These are phyloP conservation scores for Mormyrus proboscirostris DNA, from an alignment of 2,797 vertebrate species.

Conservation along the genomic window DNA sequence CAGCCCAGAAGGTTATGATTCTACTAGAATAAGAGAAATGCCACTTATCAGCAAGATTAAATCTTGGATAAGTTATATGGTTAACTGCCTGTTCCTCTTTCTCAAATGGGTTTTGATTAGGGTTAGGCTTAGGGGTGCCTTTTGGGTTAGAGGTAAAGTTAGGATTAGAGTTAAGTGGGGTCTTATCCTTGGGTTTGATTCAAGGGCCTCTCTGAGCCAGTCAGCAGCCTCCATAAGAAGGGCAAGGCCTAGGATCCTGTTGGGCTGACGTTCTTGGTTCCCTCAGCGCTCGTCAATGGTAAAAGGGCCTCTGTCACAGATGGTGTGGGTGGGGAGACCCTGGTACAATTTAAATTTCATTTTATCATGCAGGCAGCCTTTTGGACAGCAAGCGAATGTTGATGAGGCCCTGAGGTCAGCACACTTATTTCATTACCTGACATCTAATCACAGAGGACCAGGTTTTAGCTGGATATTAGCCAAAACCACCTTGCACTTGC, in stretches of 20 bases:
- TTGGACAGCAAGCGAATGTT: neutral
- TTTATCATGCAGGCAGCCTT: neutral
- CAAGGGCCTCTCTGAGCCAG: neutral
- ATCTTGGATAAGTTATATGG: neutral
- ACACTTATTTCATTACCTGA: constrained; percentile 3
- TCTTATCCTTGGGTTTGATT: neutral
- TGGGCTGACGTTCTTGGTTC: neutral
- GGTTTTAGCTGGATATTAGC: neutral
- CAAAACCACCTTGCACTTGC: neutral
- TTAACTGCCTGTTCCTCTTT: neutral
- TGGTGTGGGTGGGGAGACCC: neutral
- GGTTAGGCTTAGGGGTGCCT: neutral
- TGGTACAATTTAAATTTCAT: neutral
- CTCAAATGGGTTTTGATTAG: neutral
- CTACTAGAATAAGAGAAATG: neutral
- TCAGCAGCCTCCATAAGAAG: neutral
- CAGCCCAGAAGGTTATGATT: neutral
- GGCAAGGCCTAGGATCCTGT: neutral
- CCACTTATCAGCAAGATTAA: neutral
- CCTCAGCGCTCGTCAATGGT: neutral
- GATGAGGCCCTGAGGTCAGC: neutral
- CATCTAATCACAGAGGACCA: neutral
- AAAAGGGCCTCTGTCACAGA: neutral
- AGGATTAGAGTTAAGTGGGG: neutral
- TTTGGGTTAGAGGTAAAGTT: neutral